Base-by-base conservation (phyloP, 2,888 invertebrate genomes). In the Archaeoteleia sp. region DNA sequence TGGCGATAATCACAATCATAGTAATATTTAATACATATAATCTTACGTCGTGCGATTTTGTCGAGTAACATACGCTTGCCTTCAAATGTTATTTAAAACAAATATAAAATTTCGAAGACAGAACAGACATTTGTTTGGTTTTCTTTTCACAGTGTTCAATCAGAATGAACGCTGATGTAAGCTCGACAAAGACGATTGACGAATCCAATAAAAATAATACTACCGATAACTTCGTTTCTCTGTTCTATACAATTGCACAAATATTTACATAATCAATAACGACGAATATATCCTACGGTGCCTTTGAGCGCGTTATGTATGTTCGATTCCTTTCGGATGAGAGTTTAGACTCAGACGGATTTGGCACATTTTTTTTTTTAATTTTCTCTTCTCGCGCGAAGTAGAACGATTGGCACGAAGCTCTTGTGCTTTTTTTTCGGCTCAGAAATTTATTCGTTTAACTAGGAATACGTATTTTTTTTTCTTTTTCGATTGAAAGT, bases 231-330 rank as follows among this genome's bases (percentile, higher is more conserved):
- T 73, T 73, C 40, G 51, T 67, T 69, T 73, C 67, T 74, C 71
- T 73, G 71, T 70, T 82, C 80, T 82, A 83, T 83, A 85, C 83
- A 84, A 84, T 83, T 84, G 81, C 82, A 83, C 82, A 83, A 80
- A 77, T 84, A 85, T 85, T 84, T 84, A 84, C 83, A 84, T 78
- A 81, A 78, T 81, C 76, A 79, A 54, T 79, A 79, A 80, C 74
- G 80, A 80, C 75, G 75, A 78, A 74, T 65, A 69, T 69, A 68
- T 73, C 75, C 78, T 81, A 81, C 67, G 72, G 77, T 81, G 80
- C 78, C 80, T 74, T 81, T 80, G 80, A 79, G 78, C 82, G 77
- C 76, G 69, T 77, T 74, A 74, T 61, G 42, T 71, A 70, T 72
- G 61, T 68, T 69, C 65, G 66, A 69, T 68, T 72, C 67, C 57